Conservation (phyloP, 2,888 invertebrate genomes). For the Protonemura montana region DNA sequence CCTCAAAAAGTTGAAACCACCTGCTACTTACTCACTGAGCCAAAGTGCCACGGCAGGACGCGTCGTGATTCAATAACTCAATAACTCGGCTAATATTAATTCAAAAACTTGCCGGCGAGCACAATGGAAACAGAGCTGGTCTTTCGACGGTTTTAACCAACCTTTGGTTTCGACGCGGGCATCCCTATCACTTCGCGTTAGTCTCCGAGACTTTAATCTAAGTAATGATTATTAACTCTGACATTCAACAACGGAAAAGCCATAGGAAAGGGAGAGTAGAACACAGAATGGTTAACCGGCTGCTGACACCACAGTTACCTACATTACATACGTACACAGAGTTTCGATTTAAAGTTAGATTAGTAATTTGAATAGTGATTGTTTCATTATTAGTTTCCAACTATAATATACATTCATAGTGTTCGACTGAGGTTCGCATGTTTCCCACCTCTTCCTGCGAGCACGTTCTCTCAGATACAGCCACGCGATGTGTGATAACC, state of each 20-base stretch:
- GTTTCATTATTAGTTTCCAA: conserved; percentile 30
- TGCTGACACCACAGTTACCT: neutral
- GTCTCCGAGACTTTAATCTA: neutral
- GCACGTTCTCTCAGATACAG: neutral
- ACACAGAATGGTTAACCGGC: neutral
- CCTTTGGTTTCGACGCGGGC: neutral
- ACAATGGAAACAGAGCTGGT: neutral
- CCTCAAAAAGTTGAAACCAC: conserved; percentile 30
- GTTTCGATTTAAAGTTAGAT: conserved; percentile 26
- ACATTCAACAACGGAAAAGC: neutral
- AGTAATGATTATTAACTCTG: conserved; percentile 4
- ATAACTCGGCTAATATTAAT: conserved; percentile 37
- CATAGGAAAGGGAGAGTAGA: conserved; percentile 12
- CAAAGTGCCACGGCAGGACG: neutral
- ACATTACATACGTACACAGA: neutral
- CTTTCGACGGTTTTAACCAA: neutral
- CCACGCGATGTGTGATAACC: neutral
- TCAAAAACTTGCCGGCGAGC: conserved; percentile 19
- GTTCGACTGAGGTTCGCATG: conserved; percentile 17
- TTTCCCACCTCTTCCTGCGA: neutral
- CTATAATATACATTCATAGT: neutral
- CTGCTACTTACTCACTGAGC: conserved; percentile 13
- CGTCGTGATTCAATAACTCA: conserved; percentile 39
- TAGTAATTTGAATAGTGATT: conserved; percentile 18
- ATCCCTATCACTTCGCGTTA: neutral